Conservation (phyloP, 1,140 invertebrate genomes). For the Octopus sinensis region DNA sequence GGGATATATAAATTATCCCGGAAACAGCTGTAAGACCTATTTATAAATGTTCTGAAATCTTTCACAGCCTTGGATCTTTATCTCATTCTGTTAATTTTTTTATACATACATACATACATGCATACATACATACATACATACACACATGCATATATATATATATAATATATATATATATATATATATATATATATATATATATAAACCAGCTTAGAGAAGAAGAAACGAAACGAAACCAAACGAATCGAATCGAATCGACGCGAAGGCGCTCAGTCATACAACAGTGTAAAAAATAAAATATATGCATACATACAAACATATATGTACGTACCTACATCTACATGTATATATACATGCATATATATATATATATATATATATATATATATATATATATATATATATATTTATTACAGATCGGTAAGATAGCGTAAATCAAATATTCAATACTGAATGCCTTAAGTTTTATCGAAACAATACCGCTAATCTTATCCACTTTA, state of each 20-base stretch:
- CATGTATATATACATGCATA: background rate
- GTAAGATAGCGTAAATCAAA: background rate
- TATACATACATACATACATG: no score
- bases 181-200: slow-evolving; percentile 5
- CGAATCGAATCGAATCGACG: no score
- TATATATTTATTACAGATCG: background rate
- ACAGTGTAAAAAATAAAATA: background rate
- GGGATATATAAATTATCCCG: no score
- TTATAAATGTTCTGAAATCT: no score
- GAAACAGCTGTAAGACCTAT: no score
- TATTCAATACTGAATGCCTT: no score
- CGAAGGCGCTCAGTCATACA: background rate
- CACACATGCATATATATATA: background rate
- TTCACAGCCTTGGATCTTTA: no score
- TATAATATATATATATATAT: background rate
- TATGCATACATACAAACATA: background rate
- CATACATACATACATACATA: no score
- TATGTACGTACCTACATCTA: background rate
- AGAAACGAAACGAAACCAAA: background rate
- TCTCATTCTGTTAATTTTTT: no score
- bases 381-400: background rate
- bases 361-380: background rate
- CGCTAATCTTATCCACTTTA: no score
- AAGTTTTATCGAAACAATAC: no score
- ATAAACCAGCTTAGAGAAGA: background rate